These are phyloP conservation scores for Zaprionus obscuricornis DNA, from an alignment of 2,888 invertebrate species.

Conservation along the genomic window DNA sequence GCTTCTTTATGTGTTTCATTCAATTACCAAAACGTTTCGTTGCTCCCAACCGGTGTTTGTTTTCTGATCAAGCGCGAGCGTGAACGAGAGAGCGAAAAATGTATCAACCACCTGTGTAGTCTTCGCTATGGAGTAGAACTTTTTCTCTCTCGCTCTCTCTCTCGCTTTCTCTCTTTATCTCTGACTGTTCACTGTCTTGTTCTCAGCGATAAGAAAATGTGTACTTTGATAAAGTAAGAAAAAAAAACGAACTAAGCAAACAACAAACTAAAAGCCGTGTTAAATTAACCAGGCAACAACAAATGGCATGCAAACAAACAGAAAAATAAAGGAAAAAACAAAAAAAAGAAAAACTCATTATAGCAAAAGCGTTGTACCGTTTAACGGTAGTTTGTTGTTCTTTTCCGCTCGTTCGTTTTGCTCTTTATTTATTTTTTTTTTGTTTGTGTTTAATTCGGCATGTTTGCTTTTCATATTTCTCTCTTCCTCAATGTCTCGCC, in stretches of 20 bases:
- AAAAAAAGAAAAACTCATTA: constrained; percentile 73
- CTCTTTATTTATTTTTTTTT: constrained; percentile 12
- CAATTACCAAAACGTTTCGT: constrained; percentile 50
- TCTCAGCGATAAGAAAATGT: constrained; percentile 34
- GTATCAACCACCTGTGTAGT: constrained; percentile 45
- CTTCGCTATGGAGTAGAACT: too few relatives aligned
- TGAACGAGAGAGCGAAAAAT: constrained; percentile 24
- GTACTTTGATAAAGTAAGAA: constrained; percentile 40
- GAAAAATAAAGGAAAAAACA: constrained; percentile 33
- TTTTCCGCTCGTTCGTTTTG: constrained; percentile 10
- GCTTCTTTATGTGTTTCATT: constrained; percentile 35
- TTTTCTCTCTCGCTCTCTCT: constrained; percentile 2
- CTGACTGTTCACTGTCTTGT: background rate
- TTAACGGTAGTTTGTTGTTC: constrained; percentile 63
- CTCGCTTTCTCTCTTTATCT: background rate
- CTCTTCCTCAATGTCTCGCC: too few relatives aligned
- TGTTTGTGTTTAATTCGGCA: constrained; percentile 41
- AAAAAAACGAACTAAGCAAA: constrained; percentile 48
- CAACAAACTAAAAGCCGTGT: constrained; percentile 57
- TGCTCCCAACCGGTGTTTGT: constrained; percentile 68
- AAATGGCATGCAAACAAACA: constrained; percentile 54
- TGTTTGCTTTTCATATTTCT: constrained; percentile 31
- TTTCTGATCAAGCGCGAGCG: constrained; percentile 49
- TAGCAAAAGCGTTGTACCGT: constrained; percentile 39
- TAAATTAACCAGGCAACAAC: constrained; percentile 58